phyloP scores from a whole-genome alignment of 2,797 vertebrate species.

The Sebastes miniatus region DNA sequence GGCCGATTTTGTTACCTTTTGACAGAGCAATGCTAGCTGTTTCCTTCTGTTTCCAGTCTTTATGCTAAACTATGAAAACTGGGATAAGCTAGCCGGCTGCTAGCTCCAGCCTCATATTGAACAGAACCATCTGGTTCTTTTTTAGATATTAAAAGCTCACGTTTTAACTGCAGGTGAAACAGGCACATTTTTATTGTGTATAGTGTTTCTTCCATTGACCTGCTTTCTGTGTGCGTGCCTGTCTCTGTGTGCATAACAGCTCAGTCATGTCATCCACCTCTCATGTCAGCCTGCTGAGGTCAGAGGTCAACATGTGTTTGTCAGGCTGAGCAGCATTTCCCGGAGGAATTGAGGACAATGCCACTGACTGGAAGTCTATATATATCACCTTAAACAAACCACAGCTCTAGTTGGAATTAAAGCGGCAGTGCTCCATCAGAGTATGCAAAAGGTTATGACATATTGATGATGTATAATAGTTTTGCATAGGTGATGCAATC shows the following conservation, averaged over 20 bases:
- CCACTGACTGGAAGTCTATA: conserved; percentile 42
- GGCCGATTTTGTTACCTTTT: neutral
- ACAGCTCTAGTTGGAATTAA: neutral
- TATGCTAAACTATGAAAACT: neutral
- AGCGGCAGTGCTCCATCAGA: neutral
- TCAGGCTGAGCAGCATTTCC: conserved; percentile 43
- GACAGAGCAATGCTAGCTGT: neutral
- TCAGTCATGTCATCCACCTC: conserved; percentile 1
- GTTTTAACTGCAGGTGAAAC: neutral
- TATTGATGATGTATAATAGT: neutral
- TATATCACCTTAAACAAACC: conserved; percentile 22
- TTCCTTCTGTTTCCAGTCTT: neutral
- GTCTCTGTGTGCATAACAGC: neutral
- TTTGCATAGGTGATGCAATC: neutral
- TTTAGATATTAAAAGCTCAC: neutral
- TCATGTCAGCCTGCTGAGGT: conserved; percentile 6
- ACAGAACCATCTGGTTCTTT: neutral
- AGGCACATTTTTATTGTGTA: neutral
- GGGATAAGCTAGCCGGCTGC: neutral
- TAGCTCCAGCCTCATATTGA: neutral
- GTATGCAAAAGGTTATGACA: neutral
- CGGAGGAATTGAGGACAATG: conserved; percentile 10
- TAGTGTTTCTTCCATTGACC: neutral
- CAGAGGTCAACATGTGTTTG: conserved; percentile 55
- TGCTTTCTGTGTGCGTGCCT: neutral